Percentiles rank a stretch among this genome's conserved stretches.
Evolutionary conservation across 2,888 invertebrate genomes (phyloP).

Genomic region (Agrochola lota): DNA sequence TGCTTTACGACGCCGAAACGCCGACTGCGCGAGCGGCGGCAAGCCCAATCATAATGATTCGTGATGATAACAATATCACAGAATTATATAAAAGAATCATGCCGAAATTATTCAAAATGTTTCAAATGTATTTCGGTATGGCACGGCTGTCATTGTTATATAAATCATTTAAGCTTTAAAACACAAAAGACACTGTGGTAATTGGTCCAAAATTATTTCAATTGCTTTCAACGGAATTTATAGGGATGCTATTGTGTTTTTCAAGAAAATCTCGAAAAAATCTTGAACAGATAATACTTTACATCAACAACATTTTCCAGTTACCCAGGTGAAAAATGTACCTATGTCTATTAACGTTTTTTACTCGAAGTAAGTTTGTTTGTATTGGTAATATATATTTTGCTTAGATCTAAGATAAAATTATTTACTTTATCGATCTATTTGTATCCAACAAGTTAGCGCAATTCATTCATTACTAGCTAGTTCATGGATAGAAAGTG

Average conservation of each 20-base stretch:
- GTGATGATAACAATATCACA: slow-evolving; percentile 32
- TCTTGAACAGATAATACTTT: background rate
- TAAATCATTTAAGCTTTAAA: background rate
- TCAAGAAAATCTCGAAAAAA: background rate
- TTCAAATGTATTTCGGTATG: slow-evolving; percentile 17
- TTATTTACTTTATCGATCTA: slow-evolving; percentile 9
- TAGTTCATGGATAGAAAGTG: slow-evolving; percentile 53
- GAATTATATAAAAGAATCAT: slow-evolving; percentile 22
- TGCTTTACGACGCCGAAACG: slow-evolving; percentile 71
- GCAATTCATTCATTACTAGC: slow-evolving; percentile 35
- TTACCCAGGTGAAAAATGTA: background rate
- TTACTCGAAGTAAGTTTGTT: background rate
- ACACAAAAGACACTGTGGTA: background rate
- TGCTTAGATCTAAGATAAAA: slow-evolving; percentile 23
- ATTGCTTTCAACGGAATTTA: background rate
- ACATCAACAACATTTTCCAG: background rate
- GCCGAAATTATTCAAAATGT: slow-evolving; percentile 27
- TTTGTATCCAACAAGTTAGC: slow-evolving; percentile 6
- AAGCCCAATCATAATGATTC: slow-evolving; percentile 53
- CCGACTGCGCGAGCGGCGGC: slow-evolving; percentile 52
- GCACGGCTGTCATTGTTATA: background rate
- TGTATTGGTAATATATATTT: background rate
- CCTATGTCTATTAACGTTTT: background rate
- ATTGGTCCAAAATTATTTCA: background rate
- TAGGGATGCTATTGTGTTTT: background rate